Base-by-base conservation (phyloP, 2,797 vertebrate species). In the Semaprochilodus insignis region DNA sequence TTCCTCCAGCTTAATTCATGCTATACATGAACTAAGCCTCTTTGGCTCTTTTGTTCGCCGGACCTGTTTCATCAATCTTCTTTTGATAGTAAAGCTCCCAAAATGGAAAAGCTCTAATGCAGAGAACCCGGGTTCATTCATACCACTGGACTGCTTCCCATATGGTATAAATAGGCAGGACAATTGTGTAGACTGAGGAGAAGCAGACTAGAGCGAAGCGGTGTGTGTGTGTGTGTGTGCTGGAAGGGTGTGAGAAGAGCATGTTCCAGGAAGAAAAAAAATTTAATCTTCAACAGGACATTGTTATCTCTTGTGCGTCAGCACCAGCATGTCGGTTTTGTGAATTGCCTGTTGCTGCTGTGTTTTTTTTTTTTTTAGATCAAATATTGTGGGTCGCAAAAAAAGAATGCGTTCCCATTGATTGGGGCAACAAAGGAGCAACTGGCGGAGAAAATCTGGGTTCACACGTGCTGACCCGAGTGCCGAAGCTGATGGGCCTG, bases 401-500 rank as follows among this genome's bases (percentile, higher is more conserved):
- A 87, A 70, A 73, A 21, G 19, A 65, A 77, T 6, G 17, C 44
- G 69, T 65, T 51, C n/a, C 75, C 69, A 76, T 82, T 85, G 84
- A 84, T 82, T 79, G 69, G 10, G 62, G 36, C 34, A 73, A 88
- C 83, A 88, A 89, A 88, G 60, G 74, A 80, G 48, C 74, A 81
- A 52, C 84, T 83, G 78, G 77, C 69, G 78, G 77, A 87, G 79
- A 86, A 87, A 86, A 82, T 86, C 60, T 74, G 70, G 52, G 79
- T 79, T 82, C 78, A 77, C 79, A 84, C 86, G 85, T 88, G 86
- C 78, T 84, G 83, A 85, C 72, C 78, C 57, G 66, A 86, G 81
- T 78, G 55, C 73, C 71, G 75, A 74, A 80, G 59, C 78, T 79
- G 66, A 79, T 72, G 81, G 67, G 67, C 76, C 78, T 84, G 66